Base-by-base conservation (phyloP, 2,888 invertebrate species). In the Parelbella ahira region DNA sequence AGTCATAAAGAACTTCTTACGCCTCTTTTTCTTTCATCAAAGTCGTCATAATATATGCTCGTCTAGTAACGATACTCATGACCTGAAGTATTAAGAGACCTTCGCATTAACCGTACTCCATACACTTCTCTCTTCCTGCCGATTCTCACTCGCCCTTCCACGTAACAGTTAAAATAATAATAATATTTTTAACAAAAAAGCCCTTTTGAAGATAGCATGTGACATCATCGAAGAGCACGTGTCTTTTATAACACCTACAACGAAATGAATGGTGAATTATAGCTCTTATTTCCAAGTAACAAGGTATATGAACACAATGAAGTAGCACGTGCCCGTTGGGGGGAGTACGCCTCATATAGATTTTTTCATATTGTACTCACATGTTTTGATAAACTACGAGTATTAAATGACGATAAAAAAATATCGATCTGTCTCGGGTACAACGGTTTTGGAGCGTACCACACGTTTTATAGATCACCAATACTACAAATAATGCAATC, bases 301-400 rank as follows among this genome's bases (percentile, higher is more conserved):
- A 36, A 25, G 30, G 3, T 2, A 0, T 2, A 9, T 2, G 13
- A 4, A 32, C 37, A 37, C 19, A 37, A 29, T 36, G 6, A n/a
- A n/a, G n/a, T n/a, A 23, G 47, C 50, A 49, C 57, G 51, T 51
- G 52, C 47, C 39, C 36, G 24, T 23, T 47, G 48, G 48, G 52
- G 56, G 52, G 55, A 47, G 52, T 54, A 50, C 38, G 44, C 37
- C 47, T 49, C 46, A 51, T 50, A 50, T 48, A 46, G 43, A 46
- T 47, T 33, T 44, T 20, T 33, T 44, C 37, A 47, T 21, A 28
- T 46, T 30, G 18, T n/a, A 15, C 10, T n/a, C n/a, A n/a, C n/a
- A 24, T 39, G 39, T 37, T 42, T 42, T 41, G 28, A 36, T 34
- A 33, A 43, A 36, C 36, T 13, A 3, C 18, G 11, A 4, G 12